Evolutionary conservation across 2,888 invertebrate species (phyloP).

Genomic region (Microplitis manilae): DNA sequence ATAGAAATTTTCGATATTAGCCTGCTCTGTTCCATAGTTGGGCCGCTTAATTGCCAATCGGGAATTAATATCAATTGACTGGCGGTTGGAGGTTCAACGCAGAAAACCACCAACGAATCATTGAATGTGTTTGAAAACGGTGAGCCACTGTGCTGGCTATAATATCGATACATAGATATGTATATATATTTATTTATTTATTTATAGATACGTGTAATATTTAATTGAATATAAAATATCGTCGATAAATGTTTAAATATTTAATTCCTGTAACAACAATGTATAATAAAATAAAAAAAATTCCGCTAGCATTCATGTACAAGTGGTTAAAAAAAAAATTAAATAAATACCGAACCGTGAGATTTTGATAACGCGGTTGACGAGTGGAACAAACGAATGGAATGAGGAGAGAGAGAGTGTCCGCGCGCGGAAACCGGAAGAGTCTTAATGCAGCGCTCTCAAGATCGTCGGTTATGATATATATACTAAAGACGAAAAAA

Average conservation of each 20-base stretch:
- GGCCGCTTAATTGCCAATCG: slow-evolving; percentile 48
- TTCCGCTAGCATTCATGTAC: too few relatives aligned
- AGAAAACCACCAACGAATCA: slow-evolving; percentile 36
- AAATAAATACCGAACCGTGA: not conserved
- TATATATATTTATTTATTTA: not conserved
- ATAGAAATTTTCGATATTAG: slow-evolving; percentile 29
- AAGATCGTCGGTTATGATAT: slow-evolving; percentile 39
- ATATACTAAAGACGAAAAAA: slow-evolving; percentile 10
- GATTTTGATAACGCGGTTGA: not conserved
- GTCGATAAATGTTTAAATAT: too few relatives aligned
- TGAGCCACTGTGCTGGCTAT: not conserved
- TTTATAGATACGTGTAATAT: not conserved
- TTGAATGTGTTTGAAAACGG: slow-evolving; percentile 17
- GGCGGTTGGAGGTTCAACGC: slow-evolving; percentile 14
- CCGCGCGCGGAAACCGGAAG: slow-evolving; percentile 29
- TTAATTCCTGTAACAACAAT: too few relatives aligned
- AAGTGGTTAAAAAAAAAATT: not conserved
- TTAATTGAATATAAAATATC: not conserved
- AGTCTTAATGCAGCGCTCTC: slow-evolving; percentile 22
- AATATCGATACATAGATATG: not conserved
- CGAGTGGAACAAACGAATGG: not conserved
- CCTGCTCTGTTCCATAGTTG: not conserved
- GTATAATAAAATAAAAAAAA: too few relatives aligned
- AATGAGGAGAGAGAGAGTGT: too few relatives aligned
- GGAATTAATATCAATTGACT: slow-evolving; percentile 49